A percentile compares a stretch with the other conserved stretches of the same genome.
These are phyloP conservation scores for Panagrolaimus sp. DNA, from an alignment of 1,140 invertebrate genomes.

Conservation along the genomic window DNA sequence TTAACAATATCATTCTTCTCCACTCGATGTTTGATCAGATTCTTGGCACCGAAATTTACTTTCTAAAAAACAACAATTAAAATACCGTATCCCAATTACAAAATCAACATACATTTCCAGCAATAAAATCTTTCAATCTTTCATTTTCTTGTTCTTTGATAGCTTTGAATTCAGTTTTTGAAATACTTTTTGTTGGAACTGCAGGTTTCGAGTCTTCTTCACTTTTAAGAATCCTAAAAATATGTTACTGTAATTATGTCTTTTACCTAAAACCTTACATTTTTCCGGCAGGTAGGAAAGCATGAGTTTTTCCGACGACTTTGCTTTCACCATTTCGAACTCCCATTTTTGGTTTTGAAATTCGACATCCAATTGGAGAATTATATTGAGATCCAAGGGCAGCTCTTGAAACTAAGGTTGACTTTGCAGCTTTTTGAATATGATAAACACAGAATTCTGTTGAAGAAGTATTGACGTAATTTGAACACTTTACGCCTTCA, in stretches of 20 bases:
- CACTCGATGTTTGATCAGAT: neutral
- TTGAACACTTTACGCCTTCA: slow-evolving; percentile 5
- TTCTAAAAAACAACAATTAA: neutral
- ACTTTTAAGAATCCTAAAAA: too few species aligned
- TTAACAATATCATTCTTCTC: neutral
- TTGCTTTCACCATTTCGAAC: neutral
- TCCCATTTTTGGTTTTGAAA: neutral
- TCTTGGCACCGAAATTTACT: neutral
- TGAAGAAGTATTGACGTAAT: neutral
- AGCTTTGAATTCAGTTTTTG: neutral
- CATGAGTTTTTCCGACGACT: too few species aligned
- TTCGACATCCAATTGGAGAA: slow-evolving; percentile 3
- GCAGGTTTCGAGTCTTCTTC: too few species aligned
- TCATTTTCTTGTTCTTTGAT: neutral
- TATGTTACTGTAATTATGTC: too few species aligned
- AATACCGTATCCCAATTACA: neutral
- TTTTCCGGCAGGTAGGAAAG: neutral
- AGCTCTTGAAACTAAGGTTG: neutral
- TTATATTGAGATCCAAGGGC: neutral
- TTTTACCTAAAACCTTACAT: too few species aligned
- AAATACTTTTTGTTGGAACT: neutral
- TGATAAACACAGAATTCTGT: slow-evolving; percentile 9
- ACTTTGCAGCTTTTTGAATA: slow-evolving; percentile 5
- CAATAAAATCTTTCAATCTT: neutral
- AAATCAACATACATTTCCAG: neutral